These are phyloP conservation scores for Archilochus colubris DNA, from an alignment of 2,113 vertebrate genomes.

Conservation along the genomic window DNA sequence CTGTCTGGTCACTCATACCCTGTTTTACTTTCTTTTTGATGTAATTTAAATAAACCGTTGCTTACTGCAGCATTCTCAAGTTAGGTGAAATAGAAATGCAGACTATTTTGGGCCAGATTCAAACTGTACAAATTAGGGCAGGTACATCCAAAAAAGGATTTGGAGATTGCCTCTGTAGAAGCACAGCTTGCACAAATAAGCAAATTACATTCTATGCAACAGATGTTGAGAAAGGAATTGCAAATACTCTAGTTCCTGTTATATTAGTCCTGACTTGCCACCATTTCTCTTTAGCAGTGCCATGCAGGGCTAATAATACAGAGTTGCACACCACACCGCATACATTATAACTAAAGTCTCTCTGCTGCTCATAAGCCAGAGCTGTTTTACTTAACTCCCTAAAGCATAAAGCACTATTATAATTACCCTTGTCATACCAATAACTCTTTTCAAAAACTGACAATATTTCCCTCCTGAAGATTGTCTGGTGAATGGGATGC, in stretches of 20 bases:
- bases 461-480: not conserved
- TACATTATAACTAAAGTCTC: slow-evolving; percentile 5
- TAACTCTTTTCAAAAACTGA: slow-evolving; percentile 2
- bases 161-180: slow-evolving; percentile 47
- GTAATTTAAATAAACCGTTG: not conserved
- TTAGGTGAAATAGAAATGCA: not conserved
- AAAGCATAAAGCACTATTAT: slow-evolving; percentile 4
- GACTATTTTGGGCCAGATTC: not conserved
- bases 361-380: not conserved
- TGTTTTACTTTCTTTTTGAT: not conserved
- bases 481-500: not conserved
- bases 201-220: slow-evolving; percentile 64
- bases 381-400: not conserved
- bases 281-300: slow-evolving; percentile 23
- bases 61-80: not conserved
- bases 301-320: not conserved
- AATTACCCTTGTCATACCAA: not conserved
- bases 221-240: slow-evolving; percentile 60
- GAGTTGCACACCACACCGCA: slow-evolving; percentile 4
- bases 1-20: not conserved
- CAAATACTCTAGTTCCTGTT: slow-evolving; percentile 19
- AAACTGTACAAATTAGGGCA: slow-evolving; percentile 1
- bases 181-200: slow-evolving; percentile 51
- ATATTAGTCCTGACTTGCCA: slow-evolving; percentile 24
- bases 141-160: slow-evolving; percentile 26